A percentile compares a stretch with the other conserved stretches of the same genome.
These are phyloP conservation scores for Clarias magur DNA, from an alignment of 2,113 vertebrate species.

Conservation along the genomic window DNA sequence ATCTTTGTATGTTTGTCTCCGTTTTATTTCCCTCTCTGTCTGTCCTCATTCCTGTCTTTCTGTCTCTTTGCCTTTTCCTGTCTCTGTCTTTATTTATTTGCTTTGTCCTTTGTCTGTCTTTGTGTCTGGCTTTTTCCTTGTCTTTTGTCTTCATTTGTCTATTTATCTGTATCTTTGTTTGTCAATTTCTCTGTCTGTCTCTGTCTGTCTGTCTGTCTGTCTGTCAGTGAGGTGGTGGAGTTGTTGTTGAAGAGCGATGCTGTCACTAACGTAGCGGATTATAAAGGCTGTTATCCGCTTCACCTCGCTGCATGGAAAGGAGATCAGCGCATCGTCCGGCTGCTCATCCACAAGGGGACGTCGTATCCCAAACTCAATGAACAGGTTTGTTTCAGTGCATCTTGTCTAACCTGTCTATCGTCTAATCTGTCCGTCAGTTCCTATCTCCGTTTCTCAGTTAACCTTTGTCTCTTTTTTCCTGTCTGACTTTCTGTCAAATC, in stretches of 20 bases:
- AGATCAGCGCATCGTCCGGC: constrained; percentile 89
- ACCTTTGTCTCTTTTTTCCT: background rate
- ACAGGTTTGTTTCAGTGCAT: constrained; percentile 67
- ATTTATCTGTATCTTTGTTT: too few relatives aligned
- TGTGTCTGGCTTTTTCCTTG: too few relatives aligned
- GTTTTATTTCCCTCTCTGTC: too few relatives aligned
- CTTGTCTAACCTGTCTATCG: constrained; percentile 63
- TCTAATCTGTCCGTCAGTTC: too few relatives aligned
- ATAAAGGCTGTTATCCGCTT: constrained; percentile 96
- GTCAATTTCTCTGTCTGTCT: too few relatives aligned
- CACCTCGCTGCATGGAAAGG: constrained; percentile 98
- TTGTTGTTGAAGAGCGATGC: constrained; percentile 92
- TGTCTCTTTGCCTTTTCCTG: too few relatives aligned
- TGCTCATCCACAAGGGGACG: constrained; percentile 95
- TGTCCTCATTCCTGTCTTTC: too few relatives aligned
- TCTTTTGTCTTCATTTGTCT: too few relatives aligned
- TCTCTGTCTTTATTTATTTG: too few relatives aligned
- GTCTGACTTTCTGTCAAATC: background rate
- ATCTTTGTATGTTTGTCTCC: constrained; percentile 21
- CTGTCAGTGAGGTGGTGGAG: constrained; percentile 89
- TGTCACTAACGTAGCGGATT: constrained; percentile 92
- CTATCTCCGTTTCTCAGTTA: too few relatives aligned
- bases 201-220: background rate
- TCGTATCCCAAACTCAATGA: constrained; percentile 94
- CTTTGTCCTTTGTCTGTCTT: too few relatives aligned